Conservation (phyloP, 23 tunicate species). For the Ascidia mentula region DNA sequence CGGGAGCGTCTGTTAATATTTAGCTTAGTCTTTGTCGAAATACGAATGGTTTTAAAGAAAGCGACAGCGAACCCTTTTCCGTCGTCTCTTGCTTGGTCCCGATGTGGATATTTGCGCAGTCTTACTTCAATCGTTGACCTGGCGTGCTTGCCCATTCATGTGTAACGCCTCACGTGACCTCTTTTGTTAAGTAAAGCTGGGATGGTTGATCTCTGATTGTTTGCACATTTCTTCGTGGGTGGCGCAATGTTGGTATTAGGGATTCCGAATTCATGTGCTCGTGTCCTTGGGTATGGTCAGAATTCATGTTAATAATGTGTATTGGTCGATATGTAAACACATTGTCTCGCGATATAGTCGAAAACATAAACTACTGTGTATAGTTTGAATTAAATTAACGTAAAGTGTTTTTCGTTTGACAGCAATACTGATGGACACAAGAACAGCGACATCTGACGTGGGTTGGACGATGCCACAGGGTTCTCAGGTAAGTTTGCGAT, state of each 20-base stretch:
- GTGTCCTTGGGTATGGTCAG: too few relatives aligned
- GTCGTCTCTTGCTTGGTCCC: background rate
- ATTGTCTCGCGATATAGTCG: too few relatives aligned
- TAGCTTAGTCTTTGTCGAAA: background rate
- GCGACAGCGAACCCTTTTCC: background rate
- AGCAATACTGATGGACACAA: conserved; percentile 78
- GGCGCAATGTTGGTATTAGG: conserved; percentile 4
- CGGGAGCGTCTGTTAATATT: background rate
- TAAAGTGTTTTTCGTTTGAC: conserved; percentile 22
- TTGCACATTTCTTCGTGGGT: background rate
- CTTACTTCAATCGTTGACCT: background rate
- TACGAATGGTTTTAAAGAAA: background rate
- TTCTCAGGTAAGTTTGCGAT: conserved; percentile 55
- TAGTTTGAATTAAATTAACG: background rate
- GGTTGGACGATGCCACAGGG: conserved; percentile 76
- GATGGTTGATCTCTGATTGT: conserved; percentile 4
- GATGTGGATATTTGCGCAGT: background rate
- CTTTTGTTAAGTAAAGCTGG: background rate
- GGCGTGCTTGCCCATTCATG: conserved; percentile 1
- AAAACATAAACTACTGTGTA: too few relatives aligned
- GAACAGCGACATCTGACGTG: conserved; percentile 81
- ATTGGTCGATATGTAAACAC: too few relatives aligned
- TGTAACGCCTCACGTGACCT: conserved; percentile 8
- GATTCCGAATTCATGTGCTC: background rate
- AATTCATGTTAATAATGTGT: too few relatives aligned